phyloP scores from a whole-genome alignment of 2,113 vertebrate genomes.

The Ranitomeya variabilis region DNA sequence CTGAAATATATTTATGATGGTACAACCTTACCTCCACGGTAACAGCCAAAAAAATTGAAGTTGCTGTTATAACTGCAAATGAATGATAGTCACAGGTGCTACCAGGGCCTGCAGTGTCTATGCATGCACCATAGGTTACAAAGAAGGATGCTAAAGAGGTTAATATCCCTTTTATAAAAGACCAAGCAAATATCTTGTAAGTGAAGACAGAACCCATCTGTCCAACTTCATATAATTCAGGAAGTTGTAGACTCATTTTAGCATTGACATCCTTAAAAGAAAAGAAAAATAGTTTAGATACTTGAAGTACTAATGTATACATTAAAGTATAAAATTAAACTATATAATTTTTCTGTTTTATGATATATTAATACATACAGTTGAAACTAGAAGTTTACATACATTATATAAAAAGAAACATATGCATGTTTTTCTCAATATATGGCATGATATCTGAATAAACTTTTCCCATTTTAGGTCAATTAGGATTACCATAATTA shows the following conservation, averaged over 20 bases:
- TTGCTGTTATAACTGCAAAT: slow-evolving; percentile 75
- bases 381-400: too few relatives aligned
- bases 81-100: slow-evolving; percentile 79
- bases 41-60: slow-evolving; percentile 73
- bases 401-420: too few relatives aligned
- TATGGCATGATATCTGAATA: too few relatives aligned
- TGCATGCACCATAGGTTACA: slow-evolving; percentile 72
- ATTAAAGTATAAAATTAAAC: too few relatives aligned
- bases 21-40: slow-evolving; percentile 76
- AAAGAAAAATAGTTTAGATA: not conserved
- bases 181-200: slow-evolving; percentile 67
- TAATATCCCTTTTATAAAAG: slow-evolving; percentile 75
- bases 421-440: too few relatives aligned
- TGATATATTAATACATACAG: too few relatives aligned
- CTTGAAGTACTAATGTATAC: not conserved
- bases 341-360: too few relatives aligned
- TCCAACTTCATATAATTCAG: slow-evolving; percentile 77
- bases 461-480: too few relatives aligned
- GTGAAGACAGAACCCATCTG: slow-evolving; percentile 81
- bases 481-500: too few relatives aligned
- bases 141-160: slow-evolving; percentile 84
- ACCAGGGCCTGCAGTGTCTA: slow-evolving; percentile 55
- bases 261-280: slow-evolving; percentile 78
- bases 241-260: slow-evolving; percentile 76
- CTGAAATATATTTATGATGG: not conserved